These are phyloP conservation scores for Microtus ochrogaster DNA, from an alignment of 2,113 vertebrate species.

Conservation along the genomic window DNA sequence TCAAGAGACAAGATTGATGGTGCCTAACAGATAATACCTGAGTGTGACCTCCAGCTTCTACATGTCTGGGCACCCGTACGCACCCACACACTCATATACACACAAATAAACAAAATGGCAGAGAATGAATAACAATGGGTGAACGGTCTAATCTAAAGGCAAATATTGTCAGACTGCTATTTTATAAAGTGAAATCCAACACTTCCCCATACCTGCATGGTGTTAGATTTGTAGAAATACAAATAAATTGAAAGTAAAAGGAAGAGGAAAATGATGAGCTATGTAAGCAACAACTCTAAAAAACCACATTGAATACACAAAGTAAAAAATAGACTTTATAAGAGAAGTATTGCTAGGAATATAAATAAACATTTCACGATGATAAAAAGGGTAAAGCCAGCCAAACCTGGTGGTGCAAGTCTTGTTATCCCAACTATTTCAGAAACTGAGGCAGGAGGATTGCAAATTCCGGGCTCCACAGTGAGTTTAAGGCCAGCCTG, in stretches of 20 bases:
- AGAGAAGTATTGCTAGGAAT: slow-evolving; percentile 1
- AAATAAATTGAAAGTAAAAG: slow-evolving; percentile 13
- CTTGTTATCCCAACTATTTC: not conserved
- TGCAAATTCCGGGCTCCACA: not conserved
- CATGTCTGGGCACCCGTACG: too few species aligned
- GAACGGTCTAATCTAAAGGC: slow-evolving; percentile 10
- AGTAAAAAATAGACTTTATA: slow-evolving; percentile 41
- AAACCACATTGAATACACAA: not conserved
- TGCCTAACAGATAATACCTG: not conserved
- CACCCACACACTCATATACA: not conserved
- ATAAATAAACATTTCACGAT: not conserved
- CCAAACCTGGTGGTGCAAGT: not conserved
- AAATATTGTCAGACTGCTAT: not conserved
- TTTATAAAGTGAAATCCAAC: not conserved
- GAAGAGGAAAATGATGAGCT: not conserved
- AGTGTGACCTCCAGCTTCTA: not conserved
- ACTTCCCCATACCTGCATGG: not conserved
- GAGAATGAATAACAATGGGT: not conserved
- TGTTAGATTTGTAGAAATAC: not conserved
- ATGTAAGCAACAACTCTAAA: not conserved
- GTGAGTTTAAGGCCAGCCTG: not conserved
- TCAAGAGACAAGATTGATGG: not conserved
- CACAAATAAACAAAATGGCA: not conserved
- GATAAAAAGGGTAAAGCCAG: not conserved
- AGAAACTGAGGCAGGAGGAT: not conserved